phyloP scores from a whole-genome alignment of 2,113 vertebrate genomes.

The Kobus ellipsiprymnus region DNA sequence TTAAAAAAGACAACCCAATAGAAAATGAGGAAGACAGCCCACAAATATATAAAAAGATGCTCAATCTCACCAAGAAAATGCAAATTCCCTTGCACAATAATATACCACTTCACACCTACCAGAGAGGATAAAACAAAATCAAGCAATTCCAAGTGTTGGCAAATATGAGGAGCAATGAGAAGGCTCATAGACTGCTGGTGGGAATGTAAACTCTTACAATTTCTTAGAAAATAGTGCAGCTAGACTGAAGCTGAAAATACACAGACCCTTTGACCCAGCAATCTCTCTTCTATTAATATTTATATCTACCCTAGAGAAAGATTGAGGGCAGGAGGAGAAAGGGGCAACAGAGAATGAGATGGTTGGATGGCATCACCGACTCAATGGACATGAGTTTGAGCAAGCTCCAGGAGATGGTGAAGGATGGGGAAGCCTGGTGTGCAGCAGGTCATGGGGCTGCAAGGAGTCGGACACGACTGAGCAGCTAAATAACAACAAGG shows the following conservation, averaged over 20 bases:
- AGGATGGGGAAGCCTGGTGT: not conserved
- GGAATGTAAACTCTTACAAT: not conserved
- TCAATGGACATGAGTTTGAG: not conserved
- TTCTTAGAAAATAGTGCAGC: not conserved
- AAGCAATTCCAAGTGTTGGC: not conserved
- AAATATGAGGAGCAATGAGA: not conserved
- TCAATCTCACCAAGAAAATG: not conserved
- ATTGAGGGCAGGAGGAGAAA: not conserved
- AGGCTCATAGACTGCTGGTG: not conserved
- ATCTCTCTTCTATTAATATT: not conserved
- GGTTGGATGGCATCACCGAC: not conserved
- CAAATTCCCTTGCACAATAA: not conserved
- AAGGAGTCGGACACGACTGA: not conserved
- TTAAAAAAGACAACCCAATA: not conserved
- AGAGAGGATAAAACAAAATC: not conserved
- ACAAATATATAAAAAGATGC: not conserved
- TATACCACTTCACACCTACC: not conserved
- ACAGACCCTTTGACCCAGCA: not conserved
- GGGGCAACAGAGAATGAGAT: not conserved
- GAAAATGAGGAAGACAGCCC: not conserved
- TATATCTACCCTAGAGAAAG: not conserved
- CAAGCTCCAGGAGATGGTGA: not conserved
- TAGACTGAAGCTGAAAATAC: not conserved
- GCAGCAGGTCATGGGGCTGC: not conserved
- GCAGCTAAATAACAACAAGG: not conserved